Evolutionary conservation across 2,888 invertebrate genomes (phyloP), one percentile per base, ranked within the genome.

Genomic region (Thalpophila matura): DNA sequence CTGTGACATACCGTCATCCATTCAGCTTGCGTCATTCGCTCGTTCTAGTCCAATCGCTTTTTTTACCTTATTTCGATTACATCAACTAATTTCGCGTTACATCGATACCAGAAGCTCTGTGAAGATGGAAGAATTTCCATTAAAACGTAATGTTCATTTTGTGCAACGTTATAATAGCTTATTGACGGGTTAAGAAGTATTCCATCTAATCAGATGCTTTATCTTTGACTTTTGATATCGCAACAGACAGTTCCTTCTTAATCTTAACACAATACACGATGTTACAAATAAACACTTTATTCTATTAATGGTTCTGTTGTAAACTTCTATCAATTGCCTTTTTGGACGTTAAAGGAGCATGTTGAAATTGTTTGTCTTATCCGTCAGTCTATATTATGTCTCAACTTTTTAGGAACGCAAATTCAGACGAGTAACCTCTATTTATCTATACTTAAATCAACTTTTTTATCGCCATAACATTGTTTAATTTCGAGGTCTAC

Each of bases 71-170:
- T 87, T 87, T 83, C 83, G 85, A 87, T 90, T 90, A 88, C 91
- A 88, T 86, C 88, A 90, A 86, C 86, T 86, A 84, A 88, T 89
- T 90, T 88, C 60, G 83, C 85, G 82, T 90, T 89, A 89, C 88
- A 89, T 88, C 86, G 86, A 84, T 85, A 85, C 80, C 82, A 82
- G 84, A 82, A 79, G 80, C 78, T 81, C 76, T 82, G 77, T 73
- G 62, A 86, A 82, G 84, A 86, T 89, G 81, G 79, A 82, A 83
- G 85, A 82, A 82, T 86, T 89, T 86, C 86, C 86, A 90, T 89
- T 86, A 87, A 88, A 86, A 79, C 84, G 81, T 86, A 88, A 89
- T 88, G 87, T 84, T 81, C 80, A 74, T 69, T 87, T 89, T 89
- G 82, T 87, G 90, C 85, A 90, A 90, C 69, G 31, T 63, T 76